A percentile compares a stretch with the other conserved stretches of the same genome.
Evolutionary conservation across 2,797 vertebrate species (phyloP).

Genomic region (Hapalemur alaotrensis): DNA sequence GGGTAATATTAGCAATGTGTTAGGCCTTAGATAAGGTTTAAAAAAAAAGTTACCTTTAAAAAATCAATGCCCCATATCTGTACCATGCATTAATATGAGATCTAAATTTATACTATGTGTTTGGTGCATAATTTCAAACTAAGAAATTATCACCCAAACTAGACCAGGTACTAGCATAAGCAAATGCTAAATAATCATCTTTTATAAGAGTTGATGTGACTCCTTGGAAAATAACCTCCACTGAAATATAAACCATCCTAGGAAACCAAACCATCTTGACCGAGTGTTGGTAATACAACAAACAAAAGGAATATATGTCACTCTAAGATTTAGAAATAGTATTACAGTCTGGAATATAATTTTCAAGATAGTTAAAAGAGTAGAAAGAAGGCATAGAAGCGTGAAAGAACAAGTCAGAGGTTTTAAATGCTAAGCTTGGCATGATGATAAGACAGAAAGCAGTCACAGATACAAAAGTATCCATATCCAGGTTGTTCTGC

Average conservation of each 20-base stretch:
- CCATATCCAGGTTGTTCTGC: background rate
- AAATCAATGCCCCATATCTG: background rate
- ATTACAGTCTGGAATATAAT: background rate
- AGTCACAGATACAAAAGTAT: background rate
- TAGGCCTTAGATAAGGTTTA: background rate
- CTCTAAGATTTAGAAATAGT: slow-evolving; percentile 9
- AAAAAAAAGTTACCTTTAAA: background rate
- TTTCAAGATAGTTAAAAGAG: background rate
- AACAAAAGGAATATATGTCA: background rate
- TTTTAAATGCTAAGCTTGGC: background rate
- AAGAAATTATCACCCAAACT: background rate
- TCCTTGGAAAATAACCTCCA: background rate
- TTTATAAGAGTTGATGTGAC: background rate
- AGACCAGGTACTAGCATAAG: background rate
- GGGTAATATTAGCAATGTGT: background rate
- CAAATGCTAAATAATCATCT: background rate
- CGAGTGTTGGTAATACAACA: background rate
- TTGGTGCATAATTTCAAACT: background rate
- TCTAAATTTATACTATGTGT: background rate
- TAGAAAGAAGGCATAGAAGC: background rate
- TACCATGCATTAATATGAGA: background rate
- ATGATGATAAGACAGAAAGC: background rate
- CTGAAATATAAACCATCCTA: background rate
- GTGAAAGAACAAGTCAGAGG: background rate
- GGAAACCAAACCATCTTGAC: background rate